Evolutionary conservation across 2,888 invertebrate genomes (phyloP).

Genomic region (Amphipyra berbera): DNA sequence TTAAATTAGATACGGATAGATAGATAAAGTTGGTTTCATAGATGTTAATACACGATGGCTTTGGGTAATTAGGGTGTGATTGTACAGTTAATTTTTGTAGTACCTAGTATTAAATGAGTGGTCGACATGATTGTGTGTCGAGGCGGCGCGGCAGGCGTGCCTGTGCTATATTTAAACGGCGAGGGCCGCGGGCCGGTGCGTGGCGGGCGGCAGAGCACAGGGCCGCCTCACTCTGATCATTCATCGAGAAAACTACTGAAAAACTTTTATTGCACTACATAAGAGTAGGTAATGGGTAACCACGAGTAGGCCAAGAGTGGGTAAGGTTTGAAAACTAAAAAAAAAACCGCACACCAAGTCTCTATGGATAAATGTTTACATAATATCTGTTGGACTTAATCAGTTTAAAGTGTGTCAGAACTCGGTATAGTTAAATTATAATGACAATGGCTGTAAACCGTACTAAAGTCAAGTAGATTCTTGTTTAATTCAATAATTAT

Average conservation of each 20-base stretch:
- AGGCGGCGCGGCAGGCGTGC: constrained; percentile 81
- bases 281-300: constrained; percentile 24
- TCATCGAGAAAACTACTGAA: constrained; percentile 71
- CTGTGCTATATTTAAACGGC: constrained; percentile 85
- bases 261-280: constrained; percentile 56
- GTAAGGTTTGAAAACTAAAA: constrained; percentile 29
- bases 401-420: constrained; percentile 7
- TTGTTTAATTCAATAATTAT: no score
- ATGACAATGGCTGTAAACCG: not conserved
- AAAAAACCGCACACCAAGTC: constrained; percentile 14
- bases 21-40: not conserved
- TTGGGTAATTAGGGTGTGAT: constrained; percentile 32
- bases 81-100: constrained; percentile 55
- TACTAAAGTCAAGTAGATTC: not conserved
- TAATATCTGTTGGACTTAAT: constrained; percentile 11
- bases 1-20: not conserved
- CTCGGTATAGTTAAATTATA: constrained; percentile 7
- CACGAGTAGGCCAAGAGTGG: constrained; percentile 30
- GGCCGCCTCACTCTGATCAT: constrained; percentile 77
- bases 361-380: constrained; percentile 23
- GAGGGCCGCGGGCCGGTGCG: constrained; percentile 79
- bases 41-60: not conserved
- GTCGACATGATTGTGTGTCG: constrained; percentile 82
- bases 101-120: constrained; percentile 72
- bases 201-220: constrained; percentile 67